Base-by-base conservation (phyloP, 2,113 vertebrate genomes). In the Lasiurus cinereus region DNA sequence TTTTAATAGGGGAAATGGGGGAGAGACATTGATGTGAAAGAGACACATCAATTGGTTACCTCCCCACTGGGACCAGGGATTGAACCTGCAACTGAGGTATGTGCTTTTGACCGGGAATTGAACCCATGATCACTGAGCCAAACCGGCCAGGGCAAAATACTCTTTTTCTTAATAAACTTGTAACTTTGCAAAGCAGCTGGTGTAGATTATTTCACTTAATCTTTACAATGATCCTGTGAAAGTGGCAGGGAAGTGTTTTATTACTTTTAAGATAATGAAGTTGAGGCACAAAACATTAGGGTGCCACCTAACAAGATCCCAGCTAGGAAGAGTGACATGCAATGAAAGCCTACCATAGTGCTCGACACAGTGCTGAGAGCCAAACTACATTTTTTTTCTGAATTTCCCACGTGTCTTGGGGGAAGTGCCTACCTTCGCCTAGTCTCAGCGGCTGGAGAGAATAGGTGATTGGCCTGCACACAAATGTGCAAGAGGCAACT, bases 141-240 rank as follows among this genome's bases (percentile, higher is more conserved):
- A 62, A 27, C 22, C 10, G 4, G 59, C 59, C 22, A 27, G 59
- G 24, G 24, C 82, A 88, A 79, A 90, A 90, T 43, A 29, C 2
- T 52, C 54, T n/a, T 59, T 64, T 82, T 88, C 48, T 85, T 19
- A 10, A 67, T 82, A 77, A 83, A 73, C 54, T 46, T 59, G 36
- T 39, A 87, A 29, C 27, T 56, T 94, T 96, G 16, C 79, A 82
- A 74, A 93, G 52, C 46, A 78, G 46, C 87, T 79, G 79, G 64
- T 64, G 6, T 14, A 78, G 77, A 85, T 73, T 36, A 72, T 85
- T 62, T 83, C 39, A 52, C 27, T 76, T 14, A 31, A 62, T 86
- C 22, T 78, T 84, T 70, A 36, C 43, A 72, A 59, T 21, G 24
- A 72, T 48, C 31, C n/a, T 54, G 11, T 77, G 31, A 54, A 31